phyloP scores from a whole-genome alignment of 1,140 invertebrate genomes.

The Pseudomyrmex concolor region DNA sequence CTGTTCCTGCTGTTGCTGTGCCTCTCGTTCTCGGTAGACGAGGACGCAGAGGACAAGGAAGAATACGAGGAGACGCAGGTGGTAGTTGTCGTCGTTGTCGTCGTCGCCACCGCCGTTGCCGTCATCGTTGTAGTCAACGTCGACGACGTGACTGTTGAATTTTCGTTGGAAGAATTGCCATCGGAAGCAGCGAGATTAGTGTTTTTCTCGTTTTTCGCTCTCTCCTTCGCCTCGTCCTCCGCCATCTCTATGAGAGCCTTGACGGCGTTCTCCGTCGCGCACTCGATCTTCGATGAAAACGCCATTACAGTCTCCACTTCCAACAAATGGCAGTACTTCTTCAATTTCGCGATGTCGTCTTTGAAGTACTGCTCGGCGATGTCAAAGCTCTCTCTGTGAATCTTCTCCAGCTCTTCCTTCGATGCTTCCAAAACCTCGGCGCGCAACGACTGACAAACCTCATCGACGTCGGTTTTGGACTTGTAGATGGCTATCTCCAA shows the following conservation, averaged over 20 bases:
- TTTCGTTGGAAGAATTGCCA: slow-evolving; percentile 43
- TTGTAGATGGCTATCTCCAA: slow-evolving; percentile 84
- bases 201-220: slow-evolving; percentile 66
- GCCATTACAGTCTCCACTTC: slow-evolving; percentile 79
- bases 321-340: slow-evolving; percentile 76
- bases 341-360: slow-evolving; percentile 73
- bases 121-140: neutral
- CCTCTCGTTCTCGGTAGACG: slow-evolving; percentile 64
- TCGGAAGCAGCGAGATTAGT: neutral
- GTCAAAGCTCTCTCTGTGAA: slow-evolving; percentile 80
- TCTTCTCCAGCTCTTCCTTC: slow-evolving; percentile 79
- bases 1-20: slow-evolving; percentile 46
- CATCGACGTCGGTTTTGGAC: slow-evolving; percentile 83
- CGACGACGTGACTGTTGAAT: neutral
- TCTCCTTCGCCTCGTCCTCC: slow-evolving; percentile 82
- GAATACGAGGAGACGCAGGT: slow-evolving; percentile 41
- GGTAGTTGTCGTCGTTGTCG: slow-evolving; percentile 6
- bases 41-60: slow-evolving; percentile 55
- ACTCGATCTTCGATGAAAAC: slow-evolving; percentile 81
- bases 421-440: slow-evolving; percentile 80
- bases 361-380: slow-evolving; percentile 76
- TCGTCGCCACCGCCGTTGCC: neutral
- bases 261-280: slow-evolving; percentile 82
- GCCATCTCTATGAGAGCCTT: slow-evolving; percentile 84
- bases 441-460: slow-evolving; percentile 82